Evolutionary conservation across 2,888 invertebrate species (phyloP).

Genomic region (Bruchidius siliquastri): DNA sequence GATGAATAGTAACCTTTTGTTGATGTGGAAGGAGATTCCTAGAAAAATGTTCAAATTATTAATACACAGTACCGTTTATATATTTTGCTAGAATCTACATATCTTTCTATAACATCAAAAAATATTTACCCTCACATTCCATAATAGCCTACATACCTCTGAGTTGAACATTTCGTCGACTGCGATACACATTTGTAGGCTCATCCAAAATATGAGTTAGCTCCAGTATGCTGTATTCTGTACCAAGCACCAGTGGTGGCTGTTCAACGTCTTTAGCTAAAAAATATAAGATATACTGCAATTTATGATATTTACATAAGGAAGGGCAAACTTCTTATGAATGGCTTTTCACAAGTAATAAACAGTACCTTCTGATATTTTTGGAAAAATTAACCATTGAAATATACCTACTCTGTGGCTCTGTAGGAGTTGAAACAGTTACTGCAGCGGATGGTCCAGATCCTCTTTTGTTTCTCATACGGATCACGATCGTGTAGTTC

Average conservation of each 20-base stretch:
- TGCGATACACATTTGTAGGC: conserved; percentile 61
- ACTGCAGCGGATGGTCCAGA: conserved; percentile 68
- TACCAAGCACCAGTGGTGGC: conserved; percentile 65
- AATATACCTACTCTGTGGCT: conserved; percentile 57
- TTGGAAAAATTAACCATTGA: not conserved
- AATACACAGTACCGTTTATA: too few relatives aligned
- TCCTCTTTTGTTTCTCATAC: conserved; percentile 76
- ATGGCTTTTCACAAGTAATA: not conserved
- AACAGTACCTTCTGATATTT: not conserved
- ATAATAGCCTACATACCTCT: too few relatives aligned
- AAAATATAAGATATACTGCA: conserved; percentile 19
- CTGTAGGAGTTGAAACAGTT: conserved; percentile 62
- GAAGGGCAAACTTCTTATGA: not conserved
- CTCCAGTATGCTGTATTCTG: conserved; percentile 63
- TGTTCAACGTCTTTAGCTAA: conserved; percentile 64
- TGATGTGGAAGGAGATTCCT: conserved; percentile 77
- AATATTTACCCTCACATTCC: too few relatives aligned
- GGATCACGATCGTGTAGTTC: conserved; percentile 72
- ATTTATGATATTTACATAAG: too few relatives aligned
- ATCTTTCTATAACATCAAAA: too few relatives aligned
- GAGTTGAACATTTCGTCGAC: conserved; percentile 28
- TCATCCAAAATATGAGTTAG: conserved; percentile 65
- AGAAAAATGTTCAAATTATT: conserved; percentile 25
- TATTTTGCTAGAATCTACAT: too few relatives aligned
- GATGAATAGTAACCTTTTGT: conserved; percentile 67